Conservation (phyloP, 2,113 vertebrate species). For the Falcunculus frontatus region DNA sequence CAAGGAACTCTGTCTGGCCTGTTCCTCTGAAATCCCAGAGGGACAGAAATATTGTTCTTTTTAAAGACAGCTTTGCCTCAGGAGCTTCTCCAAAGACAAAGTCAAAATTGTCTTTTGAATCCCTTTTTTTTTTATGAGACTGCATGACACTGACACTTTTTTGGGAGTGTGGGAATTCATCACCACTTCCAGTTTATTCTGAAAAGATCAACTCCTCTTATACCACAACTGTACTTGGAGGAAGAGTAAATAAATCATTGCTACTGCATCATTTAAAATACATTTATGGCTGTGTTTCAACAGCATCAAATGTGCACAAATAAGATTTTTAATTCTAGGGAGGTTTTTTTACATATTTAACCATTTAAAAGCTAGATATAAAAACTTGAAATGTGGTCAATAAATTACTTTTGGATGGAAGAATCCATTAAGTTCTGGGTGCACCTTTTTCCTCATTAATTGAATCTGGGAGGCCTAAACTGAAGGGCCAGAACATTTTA, state of each 20-base stretch:
- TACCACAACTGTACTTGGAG: neutral
- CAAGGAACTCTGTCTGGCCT: constrained; percentile 28
- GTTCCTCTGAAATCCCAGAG: constrained; percentile 14
- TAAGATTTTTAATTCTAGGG: neutral
- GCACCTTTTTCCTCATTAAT: neutral
- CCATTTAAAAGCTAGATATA: neutral
- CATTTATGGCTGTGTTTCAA: neutral
- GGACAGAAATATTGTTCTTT: constrained; percentile 8
- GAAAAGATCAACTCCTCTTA: neutral
- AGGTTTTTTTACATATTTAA: neutral
- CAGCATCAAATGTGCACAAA: neutral
- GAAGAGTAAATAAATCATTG: neutral
- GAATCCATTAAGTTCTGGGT: neutral
- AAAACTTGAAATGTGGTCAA: neutral
- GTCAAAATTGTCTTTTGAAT: neutral
- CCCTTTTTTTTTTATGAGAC: neutral
- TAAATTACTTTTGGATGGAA: neutral
- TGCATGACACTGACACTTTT: neutral
- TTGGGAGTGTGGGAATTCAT: neutral
- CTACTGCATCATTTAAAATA: neutral
- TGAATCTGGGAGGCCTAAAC: neutral
- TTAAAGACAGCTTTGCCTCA: neutral
- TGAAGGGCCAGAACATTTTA: neutral
- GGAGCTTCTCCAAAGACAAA: neutral
- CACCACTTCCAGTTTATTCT: neutral